Base-by-base conservation (phyloP, 2,888 invertebrate genomes). In the Euplexia lucipara region DNA sequence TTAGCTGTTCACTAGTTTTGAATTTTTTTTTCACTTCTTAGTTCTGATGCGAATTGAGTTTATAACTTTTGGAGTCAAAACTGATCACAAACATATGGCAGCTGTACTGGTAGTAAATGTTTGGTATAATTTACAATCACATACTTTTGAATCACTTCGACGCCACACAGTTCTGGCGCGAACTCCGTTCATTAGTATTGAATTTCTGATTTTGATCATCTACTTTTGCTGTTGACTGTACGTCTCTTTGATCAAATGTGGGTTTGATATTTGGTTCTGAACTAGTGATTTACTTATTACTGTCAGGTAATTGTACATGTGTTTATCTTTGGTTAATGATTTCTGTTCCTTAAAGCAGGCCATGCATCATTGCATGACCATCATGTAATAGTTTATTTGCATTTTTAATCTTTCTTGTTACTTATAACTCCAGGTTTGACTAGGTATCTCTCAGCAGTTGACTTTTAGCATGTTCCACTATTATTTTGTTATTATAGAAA, bases 201-300 rank as follows among this genome's bases (percentile, higher is more conserved):
- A n/a, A n/a, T n/a, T n/a, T n/a, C n/a, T n/a, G n/a, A n/a, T n/a
- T n/a, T n/a, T n/a, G n/a, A n/a, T n/a, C n/a, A n/a, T n/a, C n/a
- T n/a, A n/a, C n/a, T n/a, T n/a, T n/a, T n/a, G n/a, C n/a, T n/a
- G n/a, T n/a, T n/a, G n/a, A n/a, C n/a, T n/a, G n/a, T n/a, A 58
- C 22, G 32, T 56, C 49, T 64, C 48, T 53, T 44, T 32, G 41
- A 61, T 62, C 67, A 53, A 68, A 61, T 69, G 62, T 54, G 35
- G 39, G 22, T 66, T 9, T 64, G 30, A 35, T 16, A 51, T 61
- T 16, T 49, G 44, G 49, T 61, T 57, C n/a, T 22, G 57, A 39
- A 58, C 8, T 16, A 37, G 5, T 53, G 22, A 71, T 45, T 26
- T 12, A 52, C 41, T 49, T 12, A 20, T 45, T 54, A 12, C 37